Evolutionary conservation across 2,113 vertebrate genomes (phyloP).

Genomic region (Pedetes capensis): DNA sequence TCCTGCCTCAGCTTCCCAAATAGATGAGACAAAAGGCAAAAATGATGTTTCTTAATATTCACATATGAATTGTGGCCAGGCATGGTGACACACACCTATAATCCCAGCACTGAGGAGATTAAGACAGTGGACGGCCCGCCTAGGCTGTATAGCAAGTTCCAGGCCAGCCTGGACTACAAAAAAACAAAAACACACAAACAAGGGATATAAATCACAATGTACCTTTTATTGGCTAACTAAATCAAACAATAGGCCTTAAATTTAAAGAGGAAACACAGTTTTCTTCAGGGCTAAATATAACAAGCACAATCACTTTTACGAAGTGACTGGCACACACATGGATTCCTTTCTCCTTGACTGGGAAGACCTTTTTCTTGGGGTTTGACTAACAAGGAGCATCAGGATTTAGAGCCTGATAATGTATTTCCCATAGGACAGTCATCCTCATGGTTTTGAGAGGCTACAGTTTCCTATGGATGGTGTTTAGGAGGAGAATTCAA

Average conservation of each 20-base stretch:
- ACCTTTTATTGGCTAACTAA: slow-evolving; percentile 15
- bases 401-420: neutral
- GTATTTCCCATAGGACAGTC: neutral
- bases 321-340: neutral
- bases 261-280: slow-evolving; percentile 24
- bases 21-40: neutral
- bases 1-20: neutral
- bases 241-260: slow-evolving; percentile 31
- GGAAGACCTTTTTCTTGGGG: neutral
- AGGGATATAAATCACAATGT: too few relatives aligned
- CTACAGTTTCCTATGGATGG: neutral
- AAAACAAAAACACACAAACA: too few relatives aligned
- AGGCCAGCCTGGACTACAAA: too few relatives aligned
- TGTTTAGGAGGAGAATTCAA: slow-evolving; percentile 16
- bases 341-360: neutral
- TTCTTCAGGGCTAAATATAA: neutral
- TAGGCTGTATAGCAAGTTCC: too few relatives aligned
- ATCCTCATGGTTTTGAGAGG: neutral
- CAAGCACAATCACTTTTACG: neutral
- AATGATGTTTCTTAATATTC: slow-evolving; percentile 17
- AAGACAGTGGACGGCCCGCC: too few relatives aligned
- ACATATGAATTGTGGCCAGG: slow-evolving; percentile 1
- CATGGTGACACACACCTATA: too few relatives aligned
- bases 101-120: too few relatives aligned
- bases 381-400: neutral